Evolutionary conservation across 2,888 invertebrate genomes (phyloP).

Genomic region (Colostygia pectinataria): DNA sequence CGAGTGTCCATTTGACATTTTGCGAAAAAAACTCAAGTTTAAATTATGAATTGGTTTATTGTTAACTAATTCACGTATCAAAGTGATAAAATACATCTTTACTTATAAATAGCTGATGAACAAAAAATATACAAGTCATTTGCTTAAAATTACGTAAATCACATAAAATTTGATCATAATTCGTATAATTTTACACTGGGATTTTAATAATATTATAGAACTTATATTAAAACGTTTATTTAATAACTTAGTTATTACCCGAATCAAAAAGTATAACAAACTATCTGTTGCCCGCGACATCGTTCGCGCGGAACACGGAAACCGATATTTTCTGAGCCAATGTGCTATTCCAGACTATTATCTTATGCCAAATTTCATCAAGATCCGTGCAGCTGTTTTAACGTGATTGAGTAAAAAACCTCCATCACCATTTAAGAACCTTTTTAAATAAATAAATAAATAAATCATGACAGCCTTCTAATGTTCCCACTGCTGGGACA

Average conservation of each 20-base stretch:
- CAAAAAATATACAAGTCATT: constrained; percentile 4
- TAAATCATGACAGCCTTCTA: too few species aligned
- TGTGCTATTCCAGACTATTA: not conserved
- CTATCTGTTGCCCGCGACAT: too few species aligned
- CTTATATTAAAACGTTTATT: not conserved
- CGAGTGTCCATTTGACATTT: not conserved
- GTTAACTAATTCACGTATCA: constrained; percentile 19
- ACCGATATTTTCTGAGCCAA: too few species aligned
- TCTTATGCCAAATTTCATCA: not conserved
- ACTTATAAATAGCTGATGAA: constrained; percentile 12
- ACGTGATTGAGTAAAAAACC: too few species aligned
- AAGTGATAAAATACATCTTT: constrained; percentile 35
- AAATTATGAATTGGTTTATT: constrained; percentile 21
- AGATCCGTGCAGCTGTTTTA: too few species aligned
- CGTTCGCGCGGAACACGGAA: too few species aligned
- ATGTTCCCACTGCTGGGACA: too few species aligned
- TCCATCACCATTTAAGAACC: too few species aligned
- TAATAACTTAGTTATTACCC: too few species aligned
- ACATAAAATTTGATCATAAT: constrained; percentile 1
- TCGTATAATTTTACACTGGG: constrained; percentile 10
- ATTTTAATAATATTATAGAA: not conserved
- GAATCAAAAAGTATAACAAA: too few species aligned
- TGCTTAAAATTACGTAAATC: constrained; percentile 8
- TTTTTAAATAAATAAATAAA: not conserved
- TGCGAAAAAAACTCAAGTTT: constrained; percentile 4